These are phyloP conservation scores for Leptatherina wallacei DNA, from an alignment of 2,797 vertebrate species.

Conservation along the genomic window DNA sequence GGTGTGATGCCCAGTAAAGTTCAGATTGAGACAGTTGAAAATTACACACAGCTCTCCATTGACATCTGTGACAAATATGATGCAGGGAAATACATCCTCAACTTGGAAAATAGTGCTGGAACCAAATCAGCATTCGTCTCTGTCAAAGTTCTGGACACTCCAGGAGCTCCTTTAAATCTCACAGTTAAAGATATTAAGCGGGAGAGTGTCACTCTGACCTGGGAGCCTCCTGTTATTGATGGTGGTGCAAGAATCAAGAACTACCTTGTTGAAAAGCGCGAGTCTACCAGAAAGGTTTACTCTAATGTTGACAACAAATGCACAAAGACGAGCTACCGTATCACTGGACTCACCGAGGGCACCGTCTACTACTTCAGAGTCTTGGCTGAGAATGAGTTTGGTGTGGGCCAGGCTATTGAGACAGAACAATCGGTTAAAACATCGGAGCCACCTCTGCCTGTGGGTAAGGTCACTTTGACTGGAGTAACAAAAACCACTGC, in stretches of 20 bases:
- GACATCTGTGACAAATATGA: constrained; percentile 96
- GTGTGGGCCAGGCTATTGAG: constrained; percentile 90
- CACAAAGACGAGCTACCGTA: constrained; percentile 93
- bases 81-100: constrained; percentile 94
- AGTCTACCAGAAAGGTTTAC: constrained; percentile 95
- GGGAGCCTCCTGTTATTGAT: constrained; percentile 96
- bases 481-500: constrained; percentile 93
- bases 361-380: constrained; percentile 96
- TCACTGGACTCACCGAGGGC: constrained; percentile 94
- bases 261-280: constrained; percentile 97
- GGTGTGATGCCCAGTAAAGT: constrained; percentile 91
- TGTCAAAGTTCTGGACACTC: constrained; percentile 96
- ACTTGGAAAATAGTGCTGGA: constrained; percentile 94
- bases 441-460: constrained; percentile 93
- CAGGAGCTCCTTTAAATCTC: constrained; percentile 92
- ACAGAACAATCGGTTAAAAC: constrained; percentile 90
- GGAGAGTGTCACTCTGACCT: constrained; percentile 89
- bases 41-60: constrained; percentile 92
- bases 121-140: constrained; percentile 96
- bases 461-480: constrained; percentile 94
- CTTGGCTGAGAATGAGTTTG: constrained; percentile 98
- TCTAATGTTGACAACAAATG: constrained; percentile 94
- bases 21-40: constrained; percentile 89
- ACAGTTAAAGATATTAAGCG: constrained; percentile 93
- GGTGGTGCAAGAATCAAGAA: constrained; percentile 96